Evolutionary conservation across 2,888 invertebrate genomes (phyloP), one percentile per base, ranked within the genome.

Genomic region (Holacanthella duospinosa): DNA sequence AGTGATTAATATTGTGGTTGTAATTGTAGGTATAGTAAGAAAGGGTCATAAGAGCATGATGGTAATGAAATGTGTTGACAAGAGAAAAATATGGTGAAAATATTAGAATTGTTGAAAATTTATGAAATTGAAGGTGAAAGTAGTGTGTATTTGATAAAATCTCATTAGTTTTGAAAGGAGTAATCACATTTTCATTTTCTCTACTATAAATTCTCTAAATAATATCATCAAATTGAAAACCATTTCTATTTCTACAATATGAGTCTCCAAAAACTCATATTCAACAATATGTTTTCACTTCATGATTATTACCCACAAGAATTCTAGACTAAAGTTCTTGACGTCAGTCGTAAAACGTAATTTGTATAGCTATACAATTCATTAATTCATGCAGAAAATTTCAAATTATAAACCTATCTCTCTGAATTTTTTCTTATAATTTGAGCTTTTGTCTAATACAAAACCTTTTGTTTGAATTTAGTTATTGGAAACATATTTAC

Each of bases 401-500:
- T 36, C 36, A 6, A 16, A 36, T 36, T 36, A 36, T 36, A 12
- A 12, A 12, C 16, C 36, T 36, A 36, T 36, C 16, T 36, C 36
- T 36, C 16, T 36, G 36, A 16, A 12, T 36, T 16, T 36, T 36
- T 36, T 16, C 16, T 36, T 16, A 12, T 16, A 36, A 36, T 36
- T 36, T 36, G 36, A 36, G 9, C 36, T 16, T 36, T 6, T 36
- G 36, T 36, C 16, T 36, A 36, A 6, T 36, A 36, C 36, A 6
- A 6, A 36, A 36, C 16, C 36, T 36, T 36, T 36, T 36, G 9
- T 36, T 9, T 16, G 36, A 9, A 9, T 36, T 9, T 75, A 81
- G 81, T 66, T 80, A 59, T 74, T 81, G 68, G 79, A 79, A 64
- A 80, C 80, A 12, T 81, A 81, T 71, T 74, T 80, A 53, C 79